A percentile compares a stretch with the other conserved stretches of the same genome.
Evolutionary conservation across 1,140 invertebrate genomes (phyloP).

Genomic region (Drosophila mauritiana): DNA sequence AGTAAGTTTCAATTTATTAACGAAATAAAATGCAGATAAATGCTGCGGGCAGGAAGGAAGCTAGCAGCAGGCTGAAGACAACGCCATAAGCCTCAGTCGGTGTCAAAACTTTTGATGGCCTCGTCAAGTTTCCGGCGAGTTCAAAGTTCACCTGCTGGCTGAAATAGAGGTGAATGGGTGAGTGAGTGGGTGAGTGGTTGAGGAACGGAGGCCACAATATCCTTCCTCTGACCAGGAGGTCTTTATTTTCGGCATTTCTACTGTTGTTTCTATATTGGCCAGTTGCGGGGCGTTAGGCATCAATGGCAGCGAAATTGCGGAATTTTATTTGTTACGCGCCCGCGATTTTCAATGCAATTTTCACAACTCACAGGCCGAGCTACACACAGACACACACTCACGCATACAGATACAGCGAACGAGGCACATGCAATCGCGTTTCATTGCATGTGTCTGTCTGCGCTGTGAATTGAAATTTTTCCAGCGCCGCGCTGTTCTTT

Average conservation of each 20-base stretch:
- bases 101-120: conserved; percentile 72
- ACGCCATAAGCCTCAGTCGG: conserved; percentile 65
- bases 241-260: conserved; percentile 3
- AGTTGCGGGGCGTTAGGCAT: conserved; percentile 50
- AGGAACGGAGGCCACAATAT: conserved; percentile 1
- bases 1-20: conserved; percentile 81
- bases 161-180: background rate
- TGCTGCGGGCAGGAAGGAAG: conserved; percentile 16
- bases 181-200: background rate
- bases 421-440: conserved; percentile 22
- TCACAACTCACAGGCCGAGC: conserved; percentile 14
- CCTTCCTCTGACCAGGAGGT: background rate
- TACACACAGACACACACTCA: background rate
- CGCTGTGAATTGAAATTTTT: conserved; percentile 49
- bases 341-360: conserved; percentile 76
- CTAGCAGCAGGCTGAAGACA: conserved; percentile 17
- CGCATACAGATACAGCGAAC: background rate
- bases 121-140: conserved; percentile 50
- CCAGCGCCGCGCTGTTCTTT: conserved; percentile 20
- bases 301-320: conserved; percentile 62
- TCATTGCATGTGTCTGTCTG: conserved; percentile 41
- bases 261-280: conserved; percentile 34
- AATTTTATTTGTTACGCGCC: conserved; percentile 80
- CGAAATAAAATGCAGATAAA: conserved; percentile 82
- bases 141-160: conserved; percentile 34